Percentiles rank a stretch among this genome's conserved stretches.
These are phyloP conservation scores for Prorops nasuta DNA, from an alignment of 1,140 invertebrate genomes.

Conservation along the genomic window DNA sequence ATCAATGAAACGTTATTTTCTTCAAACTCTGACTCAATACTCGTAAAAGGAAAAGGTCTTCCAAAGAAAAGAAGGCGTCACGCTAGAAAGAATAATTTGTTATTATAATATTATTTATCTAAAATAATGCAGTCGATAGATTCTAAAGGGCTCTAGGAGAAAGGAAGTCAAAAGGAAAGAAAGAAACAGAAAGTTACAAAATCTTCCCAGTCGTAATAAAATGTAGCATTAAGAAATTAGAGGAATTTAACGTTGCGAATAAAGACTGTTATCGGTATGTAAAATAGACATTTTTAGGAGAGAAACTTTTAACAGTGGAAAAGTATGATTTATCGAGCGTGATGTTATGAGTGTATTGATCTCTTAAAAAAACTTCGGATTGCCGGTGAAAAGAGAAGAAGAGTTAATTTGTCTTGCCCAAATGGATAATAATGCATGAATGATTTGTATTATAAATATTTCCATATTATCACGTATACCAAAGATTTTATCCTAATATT, in stretches of 20 bases:
- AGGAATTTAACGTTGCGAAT: conserved; percentile 26
- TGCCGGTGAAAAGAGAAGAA: conserved; percentile 10
- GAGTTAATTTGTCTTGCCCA: conserved; percentile 22
- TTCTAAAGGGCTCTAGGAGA: conserved; percentile 16
- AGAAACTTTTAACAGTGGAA: conserved; percentile 18
- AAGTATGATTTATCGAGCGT: conserved; percentile 12
- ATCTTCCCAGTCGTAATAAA: conserved; percentile 9
- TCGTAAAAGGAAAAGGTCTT: too few relatives aligned
- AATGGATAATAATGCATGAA: conserved; percentile 9
- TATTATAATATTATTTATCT: neutral
- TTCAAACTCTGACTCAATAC: too few relatives aligned
- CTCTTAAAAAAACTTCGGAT: conserved; percentile 17
- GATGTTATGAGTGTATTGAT: conserved; percentile 12
- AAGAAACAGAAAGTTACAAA: conserved; percentile 11
- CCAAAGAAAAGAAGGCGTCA: neutral
- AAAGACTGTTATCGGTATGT: conserved; percentile 29
- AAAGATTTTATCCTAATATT: neutral
- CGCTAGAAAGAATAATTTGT: too few relatives aligned
- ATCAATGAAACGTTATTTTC: neutral
- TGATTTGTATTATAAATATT: neutral
- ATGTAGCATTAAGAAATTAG: conserved; percentile 18
- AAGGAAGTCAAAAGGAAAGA: neutral
- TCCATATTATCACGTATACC: neutral
- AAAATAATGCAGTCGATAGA: conserved; percentile 6
- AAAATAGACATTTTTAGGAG: conserved; percentile 25